Evolutionary conservation across 2,797 vertebrate species (phyloP), one percentile per base, ranked within the genome.

Genomic region (Calcarius lapponicus): DNA sequence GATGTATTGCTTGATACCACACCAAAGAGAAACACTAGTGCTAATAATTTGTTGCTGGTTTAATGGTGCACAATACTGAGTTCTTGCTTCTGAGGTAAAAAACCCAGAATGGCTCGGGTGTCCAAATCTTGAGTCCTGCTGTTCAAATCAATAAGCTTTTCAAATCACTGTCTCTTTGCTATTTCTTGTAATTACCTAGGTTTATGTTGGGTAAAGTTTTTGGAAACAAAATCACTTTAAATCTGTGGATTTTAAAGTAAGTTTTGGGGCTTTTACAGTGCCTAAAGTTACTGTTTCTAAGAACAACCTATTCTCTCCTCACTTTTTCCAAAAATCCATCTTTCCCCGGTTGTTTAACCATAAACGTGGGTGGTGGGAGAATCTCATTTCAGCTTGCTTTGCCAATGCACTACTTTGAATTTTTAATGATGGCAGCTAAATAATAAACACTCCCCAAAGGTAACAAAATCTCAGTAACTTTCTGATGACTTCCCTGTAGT

Each of bases 341-440:
- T 76, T 57, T 88, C 43, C 12, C 62, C 21, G 81, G 13, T 29
- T 47, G 17, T 73, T 65, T 81, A 70, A 48, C 67, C 24, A 61
- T 84, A 91, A 87, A 80, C 40, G 57, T 38, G 40, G 8, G 17
- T 18, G 24, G 29, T 2, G 7, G 20, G 16, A 51, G 36, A 89
- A 31, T 36, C 45, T 40, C 54, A 64, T 88, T 86, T 48, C 79
- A 61, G 58, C 17, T 73, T 67, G 25, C 43, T 53, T 90, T 13
- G 9, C 74, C 82, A 87, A 80, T 66, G 29, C n/a, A n/a, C 29
- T 70, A 48, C 58, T 95, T 91, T 95, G 72, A 95, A 93, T 95
- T 96, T 96, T 96, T 96, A 91, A 94, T 79, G 38, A 80, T 85
- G 91, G 69, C 62, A 94, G 43, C 70, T 91, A 93, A 96, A 94